phyloP scores from a whole-genome alignment of 1,140 invertebrate species.

The Cepaea nemoralis region DNA sequence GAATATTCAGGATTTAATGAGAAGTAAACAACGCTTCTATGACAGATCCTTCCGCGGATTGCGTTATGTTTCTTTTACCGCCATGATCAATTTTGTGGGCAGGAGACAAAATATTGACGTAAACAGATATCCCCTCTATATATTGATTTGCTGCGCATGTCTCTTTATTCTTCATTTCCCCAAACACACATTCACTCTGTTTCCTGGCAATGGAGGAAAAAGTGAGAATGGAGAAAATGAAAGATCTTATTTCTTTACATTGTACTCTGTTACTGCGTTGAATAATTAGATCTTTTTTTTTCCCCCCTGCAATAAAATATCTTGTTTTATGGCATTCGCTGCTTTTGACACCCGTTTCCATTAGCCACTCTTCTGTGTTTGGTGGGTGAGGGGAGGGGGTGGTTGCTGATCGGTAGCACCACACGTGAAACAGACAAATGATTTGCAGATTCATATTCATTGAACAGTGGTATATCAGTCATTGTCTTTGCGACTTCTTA shows the following conservation, averaged over 20 bases:
- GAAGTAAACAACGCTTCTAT: background rate
- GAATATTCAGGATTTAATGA: conserved; percentile 2
- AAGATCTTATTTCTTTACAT: background rate
- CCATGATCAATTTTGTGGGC: background rate
- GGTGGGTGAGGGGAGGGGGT: too few species aligned
- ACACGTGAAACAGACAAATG: too few species aligned
- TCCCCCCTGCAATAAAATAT: too few species aligned
- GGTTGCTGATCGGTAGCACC: too few species aligned
- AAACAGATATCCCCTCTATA: background rate
- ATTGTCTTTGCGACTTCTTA: too few species aligned
- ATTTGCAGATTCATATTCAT: too few species aligned
- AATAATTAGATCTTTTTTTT: background rate
- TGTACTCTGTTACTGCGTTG: background rate
- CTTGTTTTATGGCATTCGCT: too few species aligned
- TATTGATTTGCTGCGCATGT: background rate
- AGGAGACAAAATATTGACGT: background rate
- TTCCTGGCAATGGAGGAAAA: background rate
- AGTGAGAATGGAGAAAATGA: background rate
- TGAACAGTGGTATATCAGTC: too few species aligned
- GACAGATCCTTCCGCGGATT: background rate
- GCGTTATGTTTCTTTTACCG: background rate
- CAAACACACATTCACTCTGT: background rate
- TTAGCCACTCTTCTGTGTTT: too few species aligned
- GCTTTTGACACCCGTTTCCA: too few species aligned
- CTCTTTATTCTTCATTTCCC: background rate